Base-by-base conservation (phyloP, 2,888 invertebrate species). In the Leptopilina drosophilae region DNA sequence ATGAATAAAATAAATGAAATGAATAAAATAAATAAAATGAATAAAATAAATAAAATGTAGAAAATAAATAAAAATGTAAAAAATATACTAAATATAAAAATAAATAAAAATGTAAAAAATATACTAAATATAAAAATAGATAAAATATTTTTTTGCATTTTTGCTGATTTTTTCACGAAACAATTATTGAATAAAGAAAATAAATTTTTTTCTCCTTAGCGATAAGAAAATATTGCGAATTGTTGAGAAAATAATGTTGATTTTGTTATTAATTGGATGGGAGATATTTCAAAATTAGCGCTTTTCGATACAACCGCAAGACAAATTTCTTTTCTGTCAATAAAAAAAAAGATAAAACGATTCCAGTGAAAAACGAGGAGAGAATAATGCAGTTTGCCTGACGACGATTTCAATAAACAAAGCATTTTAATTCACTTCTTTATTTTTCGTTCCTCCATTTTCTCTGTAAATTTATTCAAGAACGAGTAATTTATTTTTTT, bases 291-390 rank as follows among this genome's bases (percentile, higher is more conserved):
- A 56, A 56, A 49, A 53, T 46, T 77, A 33, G 42, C 11, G 11
- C 15, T 64, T 75, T 20, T 64, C 62, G 8, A 67, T 77, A 40
- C 14, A 9, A 33, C 53, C 33, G 33, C 33, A 59, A 49, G 20
- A 75, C 66, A 20, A 49, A 67, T 64, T 73, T 53, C 56, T 20
- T 56, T 75, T 73, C 69, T 56, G 20, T 77, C 46, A 78, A 75
- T 49, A 67, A 69, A 20, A 67, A 69, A 20, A 20, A 69, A 64
- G 62, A 79, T 66, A 73, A 66, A 3, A n/a, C 26, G 33, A 73
- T 73, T 56, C 15, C 73, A 73, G 40, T 53, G 73, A 79, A 79
- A 46, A 53, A 56, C 56, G 64, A 49, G 5, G 49, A 49, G 49
- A 64, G n/a, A 14, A 64, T 46, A 62, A 78, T 76, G 49, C 49